Evolutionary conservation across 2,888 invertebrate species (phyloP), one percentile per base, ranked within the genome.

Genomic region (Apotomis betuletana): DNA sequence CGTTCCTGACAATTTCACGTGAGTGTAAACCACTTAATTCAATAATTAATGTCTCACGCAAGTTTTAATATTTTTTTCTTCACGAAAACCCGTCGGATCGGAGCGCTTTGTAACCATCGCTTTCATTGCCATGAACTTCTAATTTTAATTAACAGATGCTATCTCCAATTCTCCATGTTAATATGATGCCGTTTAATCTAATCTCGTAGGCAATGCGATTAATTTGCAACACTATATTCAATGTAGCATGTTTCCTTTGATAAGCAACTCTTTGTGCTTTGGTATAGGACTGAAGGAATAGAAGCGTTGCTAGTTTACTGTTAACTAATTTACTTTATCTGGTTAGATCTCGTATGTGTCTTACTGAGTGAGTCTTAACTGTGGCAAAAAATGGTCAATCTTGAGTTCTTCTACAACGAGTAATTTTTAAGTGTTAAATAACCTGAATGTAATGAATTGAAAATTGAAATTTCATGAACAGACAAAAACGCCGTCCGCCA

Each of bases 111-210:
- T 38, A 49, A 57, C 38, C 13, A 63, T 52, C 6, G 52, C 41
- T 6, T 36, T 58, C 41, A 41, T 36, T 58, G 62, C 68, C 46
- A 46, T 59, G 57, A 70, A 67, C 61, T 67, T 52, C 67, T 57
- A 63, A 54, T 68, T 72, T 68, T 72, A 72, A 72, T 72, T 46
- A 72, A 72, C 51, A 67, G 72, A 72, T 72, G 52, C 46, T 72
- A 72, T 72, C 67, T 67, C n/a, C n/a, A n/a, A n/a, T n/a, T n/a
- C n/a, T n/a, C 27, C 55, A 13, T 63, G 61, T 58, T 68, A 63
- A 72, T 72, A 72, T 63, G 58, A 60, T 67, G 67, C 55, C 58
- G 62, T 72, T 67, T 63, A 63, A 72, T 72, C 59, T 72, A 68
- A 72, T 62, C 57, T 63, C n/a, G 58, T 36, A 41, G 51, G 52